A percentile compares a stretch with the other conserved stretches of the same genome.
Evolutionary conservation across 2,797 vertebrate species (phyloP).

Genomic region (Etheostoma perlongum): DNA sequence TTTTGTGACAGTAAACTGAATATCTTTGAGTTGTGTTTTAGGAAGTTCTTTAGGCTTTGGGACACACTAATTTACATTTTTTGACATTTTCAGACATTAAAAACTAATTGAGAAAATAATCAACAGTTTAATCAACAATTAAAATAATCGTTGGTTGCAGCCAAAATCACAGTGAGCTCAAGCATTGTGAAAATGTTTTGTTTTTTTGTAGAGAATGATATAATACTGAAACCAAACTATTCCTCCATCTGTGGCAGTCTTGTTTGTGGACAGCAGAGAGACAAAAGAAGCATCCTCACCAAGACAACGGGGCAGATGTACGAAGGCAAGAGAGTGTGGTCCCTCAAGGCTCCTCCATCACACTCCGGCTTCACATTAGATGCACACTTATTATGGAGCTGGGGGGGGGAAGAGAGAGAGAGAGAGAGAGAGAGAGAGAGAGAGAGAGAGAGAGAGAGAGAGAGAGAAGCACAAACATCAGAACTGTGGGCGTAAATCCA

Average conservation of each 20-base stretch:
- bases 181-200: not conserved
- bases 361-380: conserved; percentile 90
- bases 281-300: conserved; percentile 81
- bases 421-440: no score
- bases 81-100: no score
- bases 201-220: not conserved
- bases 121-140: no score
- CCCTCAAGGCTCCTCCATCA: conserved; percentile 91
- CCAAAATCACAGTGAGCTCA: not conserved
- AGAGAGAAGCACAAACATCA: conserved; percentile 53
- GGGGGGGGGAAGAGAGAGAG: no score
- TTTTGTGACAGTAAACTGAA: no score
- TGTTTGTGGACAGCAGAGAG: conserved; percentile 8
- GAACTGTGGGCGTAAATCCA: conserved; percentile 57
- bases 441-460: not conserved
- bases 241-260: conserved; percentile 1
- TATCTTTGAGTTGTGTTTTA: no score
- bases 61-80: no score
- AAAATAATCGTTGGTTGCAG: no score
- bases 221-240: not conserved
- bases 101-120: no score
- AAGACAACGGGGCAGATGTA: conserved; percentile 92
- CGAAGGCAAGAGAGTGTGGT: conserved; percentile 93
- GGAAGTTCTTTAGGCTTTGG: no score
- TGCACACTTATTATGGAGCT: conserved; percentile 97